These are phyloP conservation scores for Apoderus coryli DNA, from an alignment of 2,888 invertebrate genomes.

Conservation along the genomic window DNA sequence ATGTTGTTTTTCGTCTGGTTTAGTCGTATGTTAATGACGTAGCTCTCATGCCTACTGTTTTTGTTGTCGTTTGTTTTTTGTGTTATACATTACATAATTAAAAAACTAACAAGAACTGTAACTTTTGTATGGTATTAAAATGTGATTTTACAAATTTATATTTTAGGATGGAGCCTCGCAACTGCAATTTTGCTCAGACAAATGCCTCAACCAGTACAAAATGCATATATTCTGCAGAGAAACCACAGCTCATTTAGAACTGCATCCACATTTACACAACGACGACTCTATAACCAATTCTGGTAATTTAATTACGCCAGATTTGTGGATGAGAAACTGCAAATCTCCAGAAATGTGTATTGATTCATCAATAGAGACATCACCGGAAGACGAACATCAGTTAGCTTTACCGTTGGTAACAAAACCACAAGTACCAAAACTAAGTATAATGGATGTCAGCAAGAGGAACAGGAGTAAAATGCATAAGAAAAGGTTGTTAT, in stretches of 20 bases:
- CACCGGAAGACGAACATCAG: constrained; percentile 27
- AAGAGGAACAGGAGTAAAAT: constrained; percentile 29
- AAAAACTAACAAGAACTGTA: not conserved
- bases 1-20: too few relatives aligned
- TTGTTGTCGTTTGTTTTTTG: too few relatives aligned
- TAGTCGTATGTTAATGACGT: too few relatives aligned
- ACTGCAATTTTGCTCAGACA: constrained; percentile 82
- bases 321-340: constrained; percentile 78
- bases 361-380: constrained; percentile 29
- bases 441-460: constrained; percentile 37
- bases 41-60: too few relatives aligned
- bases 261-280: constrained; percentile 57
- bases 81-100: too few relatives aligned
- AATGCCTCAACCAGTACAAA: constrained; percentile 90
- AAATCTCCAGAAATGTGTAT: constrained; percentile 30
- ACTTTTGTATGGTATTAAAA: constrained; percentile 1
- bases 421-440: constrained; percentile 49
- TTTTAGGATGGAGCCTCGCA: constrained; percentile 79
- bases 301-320: constrained; percentile 63
- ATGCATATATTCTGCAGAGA: constrained; percentile 94
- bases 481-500: constrained; percentile 36
- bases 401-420: constrained; percentile 49
- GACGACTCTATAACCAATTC: constrained; percentile 20
- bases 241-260: constrained; percentile 80
- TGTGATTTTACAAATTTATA: too few relatives aligned